Evolutionary conservation across 1,140 invertebrate species (phyloP), one percentile per base, ranked within the genome.

Genomic region (Helicorthomorpha holstii): DNA sequence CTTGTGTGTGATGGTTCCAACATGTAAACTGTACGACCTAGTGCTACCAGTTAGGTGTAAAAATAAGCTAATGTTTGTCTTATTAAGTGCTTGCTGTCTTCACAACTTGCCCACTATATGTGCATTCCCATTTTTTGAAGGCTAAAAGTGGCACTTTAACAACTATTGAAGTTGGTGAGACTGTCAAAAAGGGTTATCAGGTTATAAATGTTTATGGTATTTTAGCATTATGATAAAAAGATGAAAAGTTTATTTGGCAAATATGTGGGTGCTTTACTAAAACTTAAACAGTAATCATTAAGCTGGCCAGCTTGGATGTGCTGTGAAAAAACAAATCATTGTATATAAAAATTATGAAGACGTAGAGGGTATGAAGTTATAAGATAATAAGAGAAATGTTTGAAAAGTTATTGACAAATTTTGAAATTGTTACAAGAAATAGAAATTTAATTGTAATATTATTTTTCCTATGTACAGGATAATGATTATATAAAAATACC

Each of bases 1-100:
- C 12, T 59, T 57, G 45, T 59, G 58, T 45, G 45, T n/a, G 10
- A 48, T 60, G 3, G n/a, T 60, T 4, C 53, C 59, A 38, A 58
- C 58, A 1, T 12, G n/a, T 2, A 38, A 46, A 12, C 27, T 57
- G 12, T 51, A 49, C 29, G 25, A 59, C 7, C 56, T 54, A 3
- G 58, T 60, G 21, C 43, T 60, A 12, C 58, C 58, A 1, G 23
- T 23, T 16, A 25, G 45, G n/a, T 29, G 19, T n/a, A n/a, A n/a
- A n/a, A n/a, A n/a, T n/a, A n/a, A n/a, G n/a, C n/a, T n/a, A n/a
- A n/a, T n/a, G n/a, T 7, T 58, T 55, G 42, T 58, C 3, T 41
- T 62, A 16, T 62, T 59, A 29, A 25, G 24, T 27, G 54, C 25
- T n/a, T 61, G 60, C 49, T 57, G 47, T 14, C 47, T 56, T 1